Conservation (phyloP, 2,797 vertebrate species). For the Smutsia gigantea region DNA sequence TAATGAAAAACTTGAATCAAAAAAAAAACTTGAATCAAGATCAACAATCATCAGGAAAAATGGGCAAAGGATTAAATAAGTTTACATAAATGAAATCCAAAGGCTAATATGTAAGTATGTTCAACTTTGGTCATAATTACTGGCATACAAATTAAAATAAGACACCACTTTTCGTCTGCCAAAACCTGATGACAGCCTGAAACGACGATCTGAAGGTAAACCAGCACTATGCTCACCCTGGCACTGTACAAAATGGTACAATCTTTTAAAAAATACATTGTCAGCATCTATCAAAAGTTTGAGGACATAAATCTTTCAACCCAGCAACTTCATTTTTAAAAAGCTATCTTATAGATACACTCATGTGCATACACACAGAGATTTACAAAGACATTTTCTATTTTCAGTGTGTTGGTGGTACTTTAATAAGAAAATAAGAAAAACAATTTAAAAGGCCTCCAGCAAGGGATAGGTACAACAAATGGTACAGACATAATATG, state of each 20-base stretch:
- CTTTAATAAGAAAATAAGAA: background rate
- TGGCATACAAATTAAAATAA: background rate
- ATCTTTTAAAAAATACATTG: background rate
- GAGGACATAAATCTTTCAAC: background rate
- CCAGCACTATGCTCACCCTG: background rate
- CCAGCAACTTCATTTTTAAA: background rate
- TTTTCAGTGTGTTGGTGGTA: background rate
- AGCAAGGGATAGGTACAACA: background rate
- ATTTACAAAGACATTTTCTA: background rate
- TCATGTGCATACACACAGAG: background rate
- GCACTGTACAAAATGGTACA: background rate
- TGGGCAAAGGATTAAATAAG: background rate
- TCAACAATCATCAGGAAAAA: background rate
- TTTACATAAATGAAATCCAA: slow-evolving; percentile 4
- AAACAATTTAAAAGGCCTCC: background rate
- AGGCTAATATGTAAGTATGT: background rate
- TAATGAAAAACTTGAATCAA: background rate
- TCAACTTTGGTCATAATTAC: background rate
- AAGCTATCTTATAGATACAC: background rate
- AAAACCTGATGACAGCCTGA: background rate
- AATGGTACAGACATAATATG: background rate
- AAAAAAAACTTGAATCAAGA: background rate
- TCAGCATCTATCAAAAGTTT: background rate
- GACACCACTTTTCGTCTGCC: background rate
- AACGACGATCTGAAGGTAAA: background rate